These are phyloP conservation scores for Numenius arquata DNA, from an alignment of 2,113 vertebrate species.

Conservation along the genomic window DNA sequence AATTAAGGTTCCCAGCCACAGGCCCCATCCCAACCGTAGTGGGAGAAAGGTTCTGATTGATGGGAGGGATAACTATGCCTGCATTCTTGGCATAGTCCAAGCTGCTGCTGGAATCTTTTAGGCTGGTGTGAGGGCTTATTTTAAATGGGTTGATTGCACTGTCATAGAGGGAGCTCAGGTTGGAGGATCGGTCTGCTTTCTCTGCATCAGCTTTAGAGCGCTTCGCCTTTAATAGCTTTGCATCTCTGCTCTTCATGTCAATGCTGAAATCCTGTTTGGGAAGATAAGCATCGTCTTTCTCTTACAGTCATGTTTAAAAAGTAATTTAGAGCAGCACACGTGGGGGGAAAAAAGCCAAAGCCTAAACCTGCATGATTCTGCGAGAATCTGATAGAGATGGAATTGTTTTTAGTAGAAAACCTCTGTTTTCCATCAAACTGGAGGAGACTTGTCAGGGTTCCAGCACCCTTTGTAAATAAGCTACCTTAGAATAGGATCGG, in stretches of 20 bases:
- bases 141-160: background rate
- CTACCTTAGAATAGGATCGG: background rate
- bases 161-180: constrained; percentile 33
- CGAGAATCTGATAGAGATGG: background rate
- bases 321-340: background rate
- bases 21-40: constrained; percentile 5
- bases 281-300: constrained; percentile 17
- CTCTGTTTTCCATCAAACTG: background rate
- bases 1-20: constrained; percentile 56
- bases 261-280: constrained; percentile 64
- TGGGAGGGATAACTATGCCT: constrained; percentile 64
- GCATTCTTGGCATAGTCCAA: constrained; percentile 49
- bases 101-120: constrained; percentile 57
- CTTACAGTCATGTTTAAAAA: background rate
- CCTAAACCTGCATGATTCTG: background rate
- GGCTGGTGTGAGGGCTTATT: constrained; percentile 41
- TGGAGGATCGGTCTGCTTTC: constrained; percentile 40
- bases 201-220: constrained; percentile 50
- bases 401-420: background rate
- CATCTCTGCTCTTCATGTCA: constrained; percentile 61
- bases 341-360: background rate
- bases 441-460: background rate
- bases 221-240: constrained; percentile 64
- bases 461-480: background rate
- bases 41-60: constrained; percentile 58